Conservation (phyloP, 2,113 vertebrate genomes). For the Bungarus multicinctus region DNA sequence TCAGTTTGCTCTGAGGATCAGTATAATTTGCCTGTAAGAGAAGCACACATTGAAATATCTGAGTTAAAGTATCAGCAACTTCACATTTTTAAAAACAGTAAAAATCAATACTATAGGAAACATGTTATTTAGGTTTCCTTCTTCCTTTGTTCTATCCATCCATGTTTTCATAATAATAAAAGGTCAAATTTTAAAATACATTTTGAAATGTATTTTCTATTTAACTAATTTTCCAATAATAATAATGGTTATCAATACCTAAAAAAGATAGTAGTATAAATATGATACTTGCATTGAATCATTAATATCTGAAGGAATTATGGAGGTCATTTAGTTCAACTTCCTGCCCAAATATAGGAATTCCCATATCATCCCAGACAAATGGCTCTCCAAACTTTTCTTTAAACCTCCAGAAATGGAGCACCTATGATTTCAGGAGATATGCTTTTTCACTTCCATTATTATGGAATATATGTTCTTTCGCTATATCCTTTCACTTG, state of each 20-base stretch:
- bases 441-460: neutral
- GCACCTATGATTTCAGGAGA: neutral
- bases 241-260: neutral
- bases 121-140: neutral
- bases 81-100: neutral
- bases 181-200: neutral
- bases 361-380: neutral
- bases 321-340: neutral
- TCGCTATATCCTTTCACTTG: neutral
- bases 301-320: neutral
- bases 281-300: neutral
- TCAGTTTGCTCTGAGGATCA: constrained; percentile 95
- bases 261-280: neutral
- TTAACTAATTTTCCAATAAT: neutral
- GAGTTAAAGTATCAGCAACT: neutral
- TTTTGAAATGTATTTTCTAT: neutral
- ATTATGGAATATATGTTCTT: neutral
- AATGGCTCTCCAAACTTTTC: neutral
- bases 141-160: constrained; percentile 6
- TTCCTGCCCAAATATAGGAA: neutral
- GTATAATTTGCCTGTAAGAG: constrained; percentile 89
- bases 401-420: neutral
- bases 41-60: constrained; percentile 42
- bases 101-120: neutral
- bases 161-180: neutral